Percentiles rank a stretch among this genome's conserved stretches.
Evolutionary conservation across 2,113 vertebrate genomes (phyloP).

Genomic region (Sciurus niger): DNA sequence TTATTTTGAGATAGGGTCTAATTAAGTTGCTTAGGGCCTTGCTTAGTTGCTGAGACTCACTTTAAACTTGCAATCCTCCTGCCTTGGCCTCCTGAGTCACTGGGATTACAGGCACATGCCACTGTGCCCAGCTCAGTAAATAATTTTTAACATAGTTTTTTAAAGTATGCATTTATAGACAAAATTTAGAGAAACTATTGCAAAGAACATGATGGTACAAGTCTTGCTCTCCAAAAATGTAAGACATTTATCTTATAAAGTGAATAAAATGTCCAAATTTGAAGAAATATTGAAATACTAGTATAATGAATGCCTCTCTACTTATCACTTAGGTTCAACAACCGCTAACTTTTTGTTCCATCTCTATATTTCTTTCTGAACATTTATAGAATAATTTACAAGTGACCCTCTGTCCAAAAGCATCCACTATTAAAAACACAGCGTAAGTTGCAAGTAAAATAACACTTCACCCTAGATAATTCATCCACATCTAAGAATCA

Average conservation of each 20-base stretch:
- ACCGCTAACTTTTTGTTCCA: not conserved
- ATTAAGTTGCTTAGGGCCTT: too few species aligned
- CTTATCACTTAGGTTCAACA: not conserved
- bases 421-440: not conserved
- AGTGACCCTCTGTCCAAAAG: conserved; percentile 23
- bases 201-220: not conserved
- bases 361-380: conserved; percentile 13
- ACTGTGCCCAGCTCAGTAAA: not conserved
- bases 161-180: not conserved
- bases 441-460: conserved; percentile 33
- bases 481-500: conserved; percentile 14
- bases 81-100: too few species aligned
- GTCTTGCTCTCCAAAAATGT: not conserved
- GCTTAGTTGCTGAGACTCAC: too few species aligned
- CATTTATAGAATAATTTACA: conserved; percentile 35
- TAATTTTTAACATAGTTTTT: conserved; percentile 42
- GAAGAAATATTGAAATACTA: conserved; percentile 38
- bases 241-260: not conserved
- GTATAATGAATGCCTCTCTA: not conserved
- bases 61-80: too few species aligned
- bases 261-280: conserved; percentile 5
- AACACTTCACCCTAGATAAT: conserved; percentile 21
- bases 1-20: too few species aligned
- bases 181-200: conserved; percentile 27
- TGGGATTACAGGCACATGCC: too few species aligned